Base-by-base conservation (phyloP, 2,888 invertebrate species). In the Incurvaria masculella region DNA sequence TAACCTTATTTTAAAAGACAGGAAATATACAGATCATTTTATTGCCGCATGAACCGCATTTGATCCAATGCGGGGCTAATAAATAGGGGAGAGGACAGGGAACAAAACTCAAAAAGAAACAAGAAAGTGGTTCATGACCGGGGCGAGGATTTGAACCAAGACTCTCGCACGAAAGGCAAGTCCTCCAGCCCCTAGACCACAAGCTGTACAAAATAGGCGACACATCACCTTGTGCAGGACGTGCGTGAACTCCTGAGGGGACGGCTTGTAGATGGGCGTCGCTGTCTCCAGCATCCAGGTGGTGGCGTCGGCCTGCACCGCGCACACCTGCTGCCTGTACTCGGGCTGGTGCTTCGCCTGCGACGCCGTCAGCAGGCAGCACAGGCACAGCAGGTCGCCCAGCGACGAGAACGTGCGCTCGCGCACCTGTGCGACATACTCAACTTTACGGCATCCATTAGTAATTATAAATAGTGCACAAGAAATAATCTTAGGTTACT, bases 221-320 rank as follows among this genome's bases (percentile, higher is more conserved):
- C 26, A 50, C 11, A 39, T 10, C 57, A 86, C 83, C 76, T 93
- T 94, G 56, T 91, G 87, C 46, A 94, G 69, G 1, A 87, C 87
- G 58, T 88, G 88, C 56, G 87, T 81, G 61, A 88, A 90, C 59
- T 93, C 93, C 26, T 81, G 80, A 1, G 85, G 73, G 21, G 82
- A 81, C 3, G 93, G 86, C 20, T 85, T 80, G 66, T 88, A 94
- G 52, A 89, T 74, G 50, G 86, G 82, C 45, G 88, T 84, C 4
- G 91, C 94, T 6, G 86, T 82, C 55, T 89, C 89, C 56, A 93
- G 88, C 63, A 97, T 76, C 97, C 97, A 97, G 58, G 85, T 86
- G 1, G 96, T 84, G 21, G 92, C 87, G 59, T 94, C 90, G 55
- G 89, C 81, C 70, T 97, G 95, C 55, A 97, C 89, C 60, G 83